Conservation (phyloP, 2,113 vertebrate species). For the Heteronetta atricapilla region DNA sequence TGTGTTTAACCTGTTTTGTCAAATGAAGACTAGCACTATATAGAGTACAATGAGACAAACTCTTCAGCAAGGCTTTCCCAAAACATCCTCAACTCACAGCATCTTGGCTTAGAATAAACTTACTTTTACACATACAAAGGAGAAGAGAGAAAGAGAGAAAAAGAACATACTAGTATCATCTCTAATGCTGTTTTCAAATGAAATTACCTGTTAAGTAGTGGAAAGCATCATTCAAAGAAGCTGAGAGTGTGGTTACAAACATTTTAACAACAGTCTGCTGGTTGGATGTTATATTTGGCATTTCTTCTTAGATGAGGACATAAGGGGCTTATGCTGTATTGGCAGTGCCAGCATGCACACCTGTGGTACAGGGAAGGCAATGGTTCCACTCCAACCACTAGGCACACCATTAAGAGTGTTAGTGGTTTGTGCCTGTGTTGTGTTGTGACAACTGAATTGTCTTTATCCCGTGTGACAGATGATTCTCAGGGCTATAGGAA, state of each 20-base stretch:
- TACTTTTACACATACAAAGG: not conserved
- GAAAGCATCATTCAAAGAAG: not conserved
- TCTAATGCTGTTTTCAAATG: not conserved
- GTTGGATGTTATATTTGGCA: not conserved
- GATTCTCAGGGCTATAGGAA: not conserved
- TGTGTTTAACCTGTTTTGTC: not conserved
- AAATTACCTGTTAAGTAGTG: not conserved
- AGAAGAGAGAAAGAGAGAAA: not conserved
- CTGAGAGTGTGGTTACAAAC: not conserved
- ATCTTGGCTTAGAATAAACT: not conserved
- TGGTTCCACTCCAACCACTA: not conserved
- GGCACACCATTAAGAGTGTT: not conserved
- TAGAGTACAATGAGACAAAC: not conserved
- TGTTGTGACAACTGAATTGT: not conserved
- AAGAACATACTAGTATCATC: not conserved
- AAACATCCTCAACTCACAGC: not conserved
- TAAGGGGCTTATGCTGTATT: accelerated
- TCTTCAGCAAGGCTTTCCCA: not conserved
- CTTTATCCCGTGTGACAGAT: not conserved
- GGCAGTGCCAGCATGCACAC: not conserved
- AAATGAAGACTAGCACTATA: not conserved
- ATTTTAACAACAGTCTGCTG: not conserved
- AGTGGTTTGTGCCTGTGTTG: not conserved
- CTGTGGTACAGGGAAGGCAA: not conserved
- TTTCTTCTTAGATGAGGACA: not conserved